Base-by-base conservation (phyloP, 2,797 vertebrate species). In the Jordanella pulchra region DNA sequence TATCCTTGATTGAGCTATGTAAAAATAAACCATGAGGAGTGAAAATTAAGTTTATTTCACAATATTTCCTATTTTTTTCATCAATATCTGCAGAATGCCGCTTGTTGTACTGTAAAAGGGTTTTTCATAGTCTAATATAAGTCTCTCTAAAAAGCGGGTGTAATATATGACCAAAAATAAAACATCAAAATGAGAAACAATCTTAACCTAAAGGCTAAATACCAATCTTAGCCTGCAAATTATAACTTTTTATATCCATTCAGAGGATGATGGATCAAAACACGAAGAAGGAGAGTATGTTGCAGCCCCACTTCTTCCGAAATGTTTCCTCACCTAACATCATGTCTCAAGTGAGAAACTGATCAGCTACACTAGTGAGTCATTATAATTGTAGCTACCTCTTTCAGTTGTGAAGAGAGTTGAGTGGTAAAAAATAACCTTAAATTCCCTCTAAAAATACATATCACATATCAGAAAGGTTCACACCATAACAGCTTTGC, bases 351-450 rank as follows among this genome's bases (percentile, higher is more conserved):
- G 79, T 56, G 79, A 78, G 80, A 75, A 72, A 84, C 70, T 10
- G 35, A 67, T 73, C 71, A 84, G 79, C 54, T 75, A 66, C 74
- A 63, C 64, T 30, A 48, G 21, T 83, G 86, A 87, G 68, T 87
- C 84, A 89, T 84, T 56, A 68, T 69, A 75, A 78, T 79, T 44
- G 67, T 56, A 65, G 76, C 74, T 73, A 35, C 58, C 69, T 81
- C 76, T 76, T 70, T 81, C 80, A 76, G 74, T 35, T 82, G 35
- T 65, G 72, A 27, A 71, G 67, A 72, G 73, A 67, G 72, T 50
- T 25, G 17, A 23, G 56, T 2, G 14, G 15, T 75, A 81, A 75
- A n/a, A 86, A 87, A 86, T 84, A 86, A 79, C 56, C 66, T 47
- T 30, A 17, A 61, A 39, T 47, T 39, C 45, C 25, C 32, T 63